phyloP scores from a whole-genome alignment of 2,797 vertebrate species.

The Uromys caudimaculatus region DNA sequence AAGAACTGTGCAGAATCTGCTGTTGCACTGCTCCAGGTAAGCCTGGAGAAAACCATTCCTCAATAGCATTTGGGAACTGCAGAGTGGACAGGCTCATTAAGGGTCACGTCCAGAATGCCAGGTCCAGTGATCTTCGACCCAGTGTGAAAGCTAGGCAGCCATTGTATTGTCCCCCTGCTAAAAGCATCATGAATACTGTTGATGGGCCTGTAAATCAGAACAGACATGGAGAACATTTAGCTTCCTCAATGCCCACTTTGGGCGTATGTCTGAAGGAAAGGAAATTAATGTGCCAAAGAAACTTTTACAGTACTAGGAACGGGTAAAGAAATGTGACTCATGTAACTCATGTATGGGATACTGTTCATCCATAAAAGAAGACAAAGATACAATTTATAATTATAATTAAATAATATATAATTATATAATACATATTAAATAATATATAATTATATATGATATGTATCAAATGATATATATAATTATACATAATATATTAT shows the following conservation, averaged over 20 bases:
- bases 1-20: background rate
- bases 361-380: background rate
- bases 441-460: no score
- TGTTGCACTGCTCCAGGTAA: conserved; percentile 29
- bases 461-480: background rate
- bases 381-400: background rate
- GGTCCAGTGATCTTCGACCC: background rate
- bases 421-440: background rate
- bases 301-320: background rate
- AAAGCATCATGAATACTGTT: background rate
- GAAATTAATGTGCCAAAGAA: background rate
- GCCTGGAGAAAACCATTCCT: background rate
- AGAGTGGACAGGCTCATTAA: background rate
- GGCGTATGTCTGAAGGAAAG: background rate
- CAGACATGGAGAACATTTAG: background rate
- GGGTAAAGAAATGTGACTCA: background rate
- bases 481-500: background rate
- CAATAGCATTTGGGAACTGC: background rate
- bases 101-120: background rate
- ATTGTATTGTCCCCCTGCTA: background rate
- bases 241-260: background rate
- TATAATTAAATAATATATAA: background rate
- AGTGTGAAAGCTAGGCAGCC: background rate
- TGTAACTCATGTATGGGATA: background rate
- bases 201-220: background rate